Percentiles rank a stretch among this genome's conserved stretches.
Evolutionary conservation across 2,797 vertebrate species (phyloP).

Genomic region (Sebastes miniatus): DNA sequence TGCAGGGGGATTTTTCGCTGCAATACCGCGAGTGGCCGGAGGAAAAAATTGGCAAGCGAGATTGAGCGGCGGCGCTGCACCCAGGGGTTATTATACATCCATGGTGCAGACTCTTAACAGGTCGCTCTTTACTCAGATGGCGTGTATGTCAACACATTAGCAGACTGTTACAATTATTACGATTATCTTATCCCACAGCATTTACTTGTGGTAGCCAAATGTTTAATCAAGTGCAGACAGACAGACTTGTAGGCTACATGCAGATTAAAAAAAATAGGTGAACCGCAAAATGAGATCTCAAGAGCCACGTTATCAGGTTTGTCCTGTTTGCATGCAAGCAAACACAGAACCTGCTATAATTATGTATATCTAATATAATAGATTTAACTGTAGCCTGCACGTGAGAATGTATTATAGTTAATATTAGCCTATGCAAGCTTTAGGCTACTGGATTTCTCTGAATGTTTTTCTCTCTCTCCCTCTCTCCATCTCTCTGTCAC

Average conservation of each 20-base stretch:
- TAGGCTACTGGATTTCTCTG: neutral
- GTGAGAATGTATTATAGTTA: neutral
- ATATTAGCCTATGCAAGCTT: neutral
- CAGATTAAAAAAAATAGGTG: neutral
- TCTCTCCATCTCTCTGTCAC: conserved; percentile 18
- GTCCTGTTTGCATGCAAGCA: neutral
- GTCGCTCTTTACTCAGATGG: neutral
- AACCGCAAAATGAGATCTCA: conserved; percentile 20
- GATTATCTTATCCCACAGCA: neutral
- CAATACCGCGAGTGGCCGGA: too few relatives aligned
- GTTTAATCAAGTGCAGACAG: conserved; percentile 27
- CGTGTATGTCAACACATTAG: conserved; percentile 20
- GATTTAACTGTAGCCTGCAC: neutral
- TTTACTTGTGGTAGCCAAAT: neutral
- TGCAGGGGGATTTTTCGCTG: too few relatives aligned
- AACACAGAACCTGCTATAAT: neutral
- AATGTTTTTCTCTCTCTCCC: neutral
- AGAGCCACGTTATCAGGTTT: conserved; percentile 22
- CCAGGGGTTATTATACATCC: too few relatives aligned
- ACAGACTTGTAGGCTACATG: neutral
- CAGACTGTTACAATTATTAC: neutral
- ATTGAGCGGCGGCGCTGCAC: too few relatives aligned
- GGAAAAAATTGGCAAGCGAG: too few relatives aligned
- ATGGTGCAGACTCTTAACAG: neutral
- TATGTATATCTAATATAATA: neutral